A percentile compares a stretch with the other conserved stretches of the same genome.
phyloP scores from a whole-genome alignment of 2,113 vertebrate species.

The Mixornis gularis region DNA sequence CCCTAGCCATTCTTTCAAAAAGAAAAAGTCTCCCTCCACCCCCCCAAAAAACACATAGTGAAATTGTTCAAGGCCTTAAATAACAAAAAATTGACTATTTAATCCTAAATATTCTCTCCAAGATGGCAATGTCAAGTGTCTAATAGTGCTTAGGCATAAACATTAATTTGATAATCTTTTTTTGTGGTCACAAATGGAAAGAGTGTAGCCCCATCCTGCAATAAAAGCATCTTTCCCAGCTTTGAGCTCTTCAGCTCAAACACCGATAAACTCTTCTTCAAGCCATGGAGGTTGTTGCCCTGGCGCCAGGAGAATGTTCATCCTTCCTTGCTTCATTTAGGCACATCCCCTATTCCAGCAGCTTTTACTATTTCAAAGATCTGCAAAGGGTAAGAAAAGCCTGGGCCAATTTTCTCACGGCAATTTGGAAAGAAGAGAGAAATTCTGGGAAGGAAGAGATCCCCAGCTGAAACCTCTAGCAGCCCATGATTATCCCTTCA shows the following conservation, averaged over 20 bases:
- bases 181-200: not conserved
- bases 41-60: fast-evolving
- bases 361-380: not conserved
- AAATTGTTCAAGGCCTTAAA: not conserved
- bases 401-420: not conserved
- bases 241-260: not conserved
- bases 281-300: not conserved
- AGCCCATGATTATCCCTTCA: fast-evolving
- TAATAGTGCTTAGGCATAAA: not conserved
- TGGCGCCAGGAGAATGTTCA: not conserved
- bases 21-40: fast-evolving
- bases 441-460: not conserved
- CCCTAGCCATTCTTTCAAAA: not conserved
- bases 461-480: not conserved
- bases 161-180: not conserved
- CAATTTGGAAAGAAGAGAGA: not conserved
- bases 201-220: not conserved
- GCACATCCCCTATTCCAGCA: not conserved
- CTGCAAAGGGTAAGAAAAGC: not conserved
- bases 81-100: not conserved
- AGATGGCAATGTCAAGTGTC: not conserved
- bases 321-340: not conserved
- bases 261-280: not conserved
- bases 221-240: not conserved
- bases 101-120: not conserved